Evolutionary conservation across 2,113 vertebrate genomes (phyloP).

Genomic region (Amia ocellicauda): DNA sequence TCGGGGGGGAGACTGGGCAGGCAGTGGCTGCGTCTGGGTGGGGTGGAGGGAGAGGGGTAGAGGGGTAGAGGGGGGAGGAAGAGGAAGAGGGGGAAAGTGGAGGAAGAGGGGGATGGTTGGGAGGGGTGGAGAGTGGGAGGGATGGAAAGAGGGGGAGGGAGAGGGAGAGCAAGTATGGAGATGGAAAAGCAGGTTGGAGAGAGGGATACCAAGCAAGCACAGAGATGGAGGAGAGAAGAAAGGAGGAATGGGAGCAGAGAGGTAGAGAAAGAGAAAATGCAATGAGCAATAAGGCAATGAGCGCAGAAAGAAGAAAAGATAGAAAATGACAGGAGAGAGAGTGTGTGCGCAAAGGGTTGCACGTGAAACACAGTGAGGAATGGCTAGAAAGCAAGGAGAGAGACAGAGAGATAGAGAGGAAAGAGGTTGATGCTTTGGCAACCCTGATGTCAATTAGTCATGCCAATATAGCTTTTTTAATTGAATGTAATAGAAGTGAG

Average conservation of each 20-base stretch:
- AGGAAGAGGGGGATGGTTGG: conserved; percentile 35
- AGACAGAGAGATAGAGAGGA: neutral
- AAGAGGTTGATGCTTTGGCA: neutral
- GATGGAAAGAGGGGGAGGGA: conserved; percentile 35
- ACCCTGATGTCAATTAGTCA: too few relatives aligned
- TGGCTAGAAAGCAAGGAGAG: conserved; percentile 23
- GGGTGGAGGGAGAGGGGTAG: conserved; percentile 41
- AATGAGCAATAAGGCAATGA: conserved; percentile 1
- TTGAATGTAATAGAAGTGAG: too few relatives aligned
- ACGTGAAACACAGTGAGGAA: too few relatives aligned
- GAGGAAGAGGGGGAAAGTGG: conserved; percentile 54
- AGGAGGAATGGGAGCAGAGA: neutral
- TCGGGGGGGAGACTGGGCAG: conserved; percentile 67
- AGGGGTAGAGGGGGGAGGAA: conserved; percentile 54
- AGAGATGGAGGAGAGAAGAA: neutral
- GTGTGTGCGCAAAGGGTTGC: too few relatives aligned
- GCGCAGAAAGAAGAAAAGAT: too few relatives aligned
- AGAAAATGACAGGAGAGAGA: too few relatives aligned
- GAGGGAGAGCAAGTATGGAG: conserved; percentile 37
- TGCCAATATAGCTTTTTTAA: too few relatives aligned
- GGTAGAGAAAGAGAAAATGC: conserved; percentile 1
- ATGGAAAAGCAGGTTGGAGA: conserved; percentile 56
- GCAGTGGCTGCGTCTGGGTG: conserved; percentile 57
- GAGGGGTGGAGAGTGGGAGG: conserved; percentile 19
- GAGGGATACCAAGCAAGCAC: conserved; percentile 37